Conservation (phyloP, 2,888 invertebrate species). For the Microplitis manilae region DNA sequence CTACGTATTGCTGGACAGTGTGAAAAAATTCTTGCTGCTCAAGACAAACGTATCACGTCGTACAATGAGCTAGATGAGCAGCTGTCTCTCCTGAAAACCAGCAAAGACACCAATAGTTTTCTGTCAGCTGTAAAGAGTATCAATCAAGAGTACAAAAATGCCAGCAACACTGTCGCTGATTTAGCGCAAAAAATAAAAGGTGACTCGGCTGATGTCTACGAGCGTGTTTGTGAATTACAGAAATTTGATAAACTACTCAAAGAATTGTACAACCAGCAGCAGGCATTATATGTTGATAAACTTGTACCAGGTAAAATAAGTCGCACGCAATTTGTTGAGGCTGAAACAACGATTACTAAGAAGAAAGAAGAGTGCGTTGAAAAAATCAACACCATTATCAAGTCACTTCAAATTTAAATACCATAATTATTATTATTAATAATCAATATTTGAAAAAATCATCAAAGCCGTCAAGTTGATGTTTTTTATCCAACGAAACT, state of each 20-base stretch:
- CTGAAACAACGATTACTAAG: constrained; percentile 73
- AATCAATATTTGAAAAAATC: neutral
- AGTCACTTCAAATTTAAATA: constrained; percentile 65
- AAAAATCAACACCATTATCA: constrained; percentile 73
- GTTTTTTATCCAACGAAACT: neutral
- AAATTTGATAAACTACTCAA: constrained; percentile 74
- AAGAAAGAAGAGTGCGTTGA: constrained; percentile 76
- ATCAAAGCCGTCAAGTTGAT: constrained; percentile 2
- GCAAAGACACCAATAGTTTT: constrained; percentile 74
- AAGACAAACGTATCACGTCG: constrained; percentile 75
- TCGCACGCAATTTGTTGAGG: constrained; percentile 76
- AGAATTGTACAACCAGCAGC: constrained; percentile 72
- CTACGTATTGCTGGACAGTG: constrained; percentile 71
- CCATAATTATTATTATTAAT: constrained; percentile 46
- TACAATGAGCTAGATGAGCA: constrained; percentile 78
- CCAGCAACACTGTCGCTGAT: constrained; percentile 74
- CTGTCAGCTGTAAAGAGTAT: constrained; percentile 74
- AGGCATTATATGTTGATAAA: constrained; percentile 76
- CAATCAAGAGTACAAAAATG: constrained; percentile 76
- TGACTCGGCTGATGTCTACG: constrained; percentile 76
- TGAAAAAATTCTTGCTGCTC: constrained; percentile 75
- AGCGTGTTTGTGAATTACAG: constrained; percentile 77
- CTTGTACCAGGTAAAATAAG: constrained; percentile 76
- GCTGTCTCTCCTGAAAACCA: constrained; percentile 75
- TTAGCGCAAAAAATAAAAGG: constrained; percentile 75